Conservation (phyloP, 2,797 vertebrate genomes). For the Urosaurus nigricauda region DNA sequence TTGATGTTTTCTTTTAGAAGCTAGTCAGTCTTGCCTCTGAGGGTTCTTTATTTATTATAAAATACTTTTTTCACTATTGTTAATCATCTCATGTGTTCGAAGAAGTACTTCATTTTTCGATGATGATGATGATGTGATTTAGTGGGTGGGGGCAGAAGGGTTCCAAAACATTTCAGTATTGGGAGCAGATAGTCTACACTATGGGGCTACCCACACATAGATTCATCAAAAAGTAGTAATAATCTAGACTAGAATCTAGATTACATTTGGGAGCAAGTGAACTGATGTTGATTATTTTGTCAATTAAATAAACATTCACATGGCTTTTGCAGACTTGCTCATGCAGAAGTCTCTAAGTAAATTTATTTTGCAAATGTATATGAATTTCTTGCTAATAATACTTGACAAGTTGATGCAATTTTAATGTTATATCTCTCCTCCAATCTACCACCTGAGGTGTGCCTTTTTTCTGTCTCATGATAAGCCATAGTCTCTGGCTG, state of each 20-base stretch:
- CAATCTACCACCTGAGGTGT: background rate
- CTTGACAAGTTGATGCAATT: too few relatives aligned
- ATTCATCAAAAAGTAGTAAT: background rate
- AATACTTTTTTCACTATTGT: background rate
- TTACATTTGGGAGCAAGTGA: background rate
- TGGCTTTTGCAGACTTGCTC: too few relatives aligned
- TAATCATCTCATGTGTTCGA: background rate
- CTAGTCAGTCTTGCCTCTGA: background rate
- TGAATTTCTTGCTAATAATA: too few relatives aligned
- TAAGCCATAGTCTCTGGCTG: background rate
- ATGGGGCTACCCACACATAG: background rate
- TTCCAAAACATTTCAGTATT: background rate
- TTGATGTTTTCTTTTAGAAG: background rate
- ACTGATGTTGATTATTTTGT: background rate
- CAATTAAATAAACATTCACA: background rate
- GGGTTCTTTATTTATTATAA: background rate
- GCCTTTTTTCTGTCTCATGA: background rate
- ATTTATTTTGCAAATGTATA: too few relatives aligned
- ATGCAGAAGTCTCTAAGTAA: too few relatives aligned
- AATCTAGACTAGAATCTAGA: background rate
- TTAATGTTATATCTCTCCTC: too few relatives aligned
- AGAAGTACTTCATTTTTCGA: background rate
- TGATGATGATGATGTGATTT: background rate
- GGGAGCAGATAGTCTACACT: background rate
- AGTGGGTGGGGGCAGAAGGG: background rate